Evolutionary conservation across 1,140 invertebrate genomes (phyloP).

Genomic region (Drosophila lowei): DNA sequence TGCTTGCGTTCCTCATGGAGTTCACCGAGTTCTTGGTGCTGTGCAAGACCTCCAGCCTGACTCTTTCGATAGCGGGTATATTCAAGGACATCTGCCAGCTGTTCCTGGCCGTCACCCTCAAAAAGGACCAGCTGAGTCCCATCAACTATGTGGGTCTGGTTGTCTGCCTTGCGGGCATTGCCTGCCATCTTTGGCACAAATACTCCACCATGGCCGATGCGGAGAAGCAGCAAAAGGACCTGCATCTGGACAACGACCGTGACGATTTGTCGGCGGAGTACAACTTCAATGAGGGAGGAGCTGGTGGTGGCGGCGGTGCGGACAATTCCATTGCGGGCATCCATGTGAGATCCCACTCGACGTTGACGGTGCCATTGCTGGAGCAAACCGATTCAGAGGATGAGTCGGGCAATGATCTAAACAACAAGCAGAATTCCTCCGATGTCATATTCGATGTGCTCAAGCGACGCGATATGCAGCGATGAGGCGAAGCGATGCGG

Average conservation of each 20-base stretch:
- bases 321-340: constrained; percentile 33
- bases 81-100: constrained; percentile 98
- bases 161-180: constrained; percentile 95
- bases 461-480: constrained; percentile 80
- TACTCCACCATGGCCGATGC: constrained; percentile 66
- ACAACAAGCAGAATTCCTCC: constrained; percentile 73
- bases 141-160: constrained; percentile 94
- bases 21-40: constrained; percentile 96
- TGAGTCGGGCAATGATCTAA: constrained; percentile 46
- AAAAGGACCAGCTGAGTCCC: constrained; percentile 92
- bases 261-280: constrained; percentile 59
- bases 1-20: constrained; percentile 98
- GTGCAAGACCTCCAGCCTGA: constrained; percentile 97
- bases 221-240: constrained; percentile 48
- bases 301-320: background rate
- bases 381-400: constrained; percentile 78
- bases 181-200: constrained; percentile 93
- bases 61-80: constrained; percentile 97
- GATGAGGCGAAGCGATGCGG: constrained; percentile 39
- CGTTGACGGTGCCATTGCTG: constrained; percentile 66
- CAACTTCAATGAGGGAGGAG: constrained; percentile 51
- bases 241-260: constrained; percentile 55
- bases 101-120: constrained; percentile 91
- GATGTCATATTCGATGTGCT: constrained; percentile 83
- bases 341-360: constrained; percentile 40